Conservation (phyloP, 2,797 vertebrate species). For the Smutsia temminckii region DNA sequence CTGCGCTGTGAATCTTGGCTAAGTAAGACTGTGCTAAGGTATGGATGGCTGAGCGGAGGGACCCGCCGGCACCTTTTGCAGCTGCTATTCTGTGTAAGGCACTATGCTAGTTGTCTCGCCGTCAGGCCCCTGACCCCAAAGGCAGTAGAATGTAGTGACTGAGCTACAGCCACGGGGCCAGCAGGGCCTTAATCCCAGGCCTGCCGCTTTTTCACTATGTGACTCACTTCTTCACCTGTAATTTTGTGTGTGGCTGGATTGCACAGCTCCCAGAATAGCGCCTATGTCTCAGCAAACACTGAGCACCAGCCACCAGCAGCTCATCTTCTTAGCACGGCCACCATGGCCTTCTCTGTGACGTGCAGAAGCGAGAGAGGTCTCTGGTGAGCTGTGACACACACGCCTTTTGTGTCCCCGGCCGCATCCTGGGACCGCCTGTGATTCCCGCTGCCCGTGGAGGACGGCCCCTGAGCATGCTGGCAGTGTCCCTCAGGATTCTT, state of each 20-base stretch:
- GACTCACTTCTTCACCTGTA: neutral
- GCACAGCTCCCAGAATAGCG: neutral
- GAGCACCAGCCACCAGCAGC: rapidly evolving
- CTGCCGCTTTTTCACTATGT: neutral
- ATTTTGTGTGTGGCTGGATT: neutral
- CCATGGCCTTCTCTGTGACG: neutral
- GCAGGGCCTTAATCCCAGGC: neutral
- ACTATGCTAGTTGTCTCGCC: neutral
- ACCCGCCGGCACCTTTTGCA: too few species aligned
- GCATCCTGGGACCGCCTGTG: neutral
- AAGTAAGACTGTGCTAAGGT: neutral
- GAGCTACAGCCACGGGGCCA: neutral
- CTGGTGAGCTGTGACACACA: neutral
- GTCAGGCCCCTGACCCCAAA: neutral
- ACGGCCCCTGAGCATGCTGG: neutral
- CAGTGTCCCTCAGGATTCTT: neutral
- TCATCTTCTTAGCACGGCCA: rapidly evolving
- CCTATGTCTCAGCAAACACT: neutral
- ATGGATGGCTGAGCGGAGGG: neutral
- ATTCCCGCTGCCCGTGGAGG: neutral
- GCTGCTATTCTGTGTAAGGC: neutral
- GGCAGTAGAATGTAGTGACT: rapidly evolving
- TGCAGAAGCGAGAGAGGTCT: neutral
- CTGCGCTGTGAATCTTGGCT: neutral
- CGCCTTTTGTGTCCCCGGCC: neutral